Evolutionary conservation across 2,797 vertebrate genomes (phyloP), one percentile per base, ranked within the genome.

Genomic region (Clarias laeviceps): DNA sequence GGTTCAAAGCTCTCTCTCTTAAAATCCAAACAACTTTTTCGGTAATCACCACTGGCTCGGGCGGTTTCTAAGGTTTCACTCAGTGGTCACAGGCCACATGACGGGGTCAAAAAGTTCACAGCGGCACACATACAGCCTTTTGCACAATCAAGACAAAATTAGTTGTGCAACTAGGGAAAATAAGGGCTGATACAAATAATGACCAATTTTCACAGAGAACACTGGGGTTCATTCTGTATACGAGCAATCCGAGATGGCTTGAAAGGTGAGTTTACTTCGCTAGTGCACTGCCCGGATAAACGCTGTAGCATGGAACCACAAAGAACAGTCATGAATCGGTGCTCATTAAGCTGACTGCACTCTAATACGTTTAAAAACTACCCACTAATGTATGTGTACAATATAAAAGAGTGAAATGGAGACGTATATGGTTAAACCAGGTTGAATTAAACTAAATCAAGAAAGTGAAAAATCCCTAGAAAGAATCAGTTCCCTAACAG

Each of bases 121-220:
- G 18, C 20, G 24, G 27, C 50, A 72, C 68, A 70, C 20, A 85
- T 82, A 68, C 62, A 77, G 61, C 65, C 65, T 34, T 79, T n/a
- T 83, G 64, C 45, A 62, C 62, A 78, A 81, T 70, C 56, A 83
- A 29, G 73, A 50, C 27, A 78, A 61, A 78, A 69, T 77, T 65
- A 72, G 37, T 57, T 32, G 20, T 18, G n/a, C 27, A 78, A 69
- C 68, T 61, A 22, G 11, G 32, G 29, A 32, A 40, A 82, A 82
- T 40, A 5, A 40, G 32, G 61, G 69, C 69, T 24, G 11, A 82
- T 82, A 66, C 0, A 76, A 81, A 64, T 14, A 29, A 81, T 81
- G 79, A 34, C 5, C 57, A 11, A 64, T 7, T 72, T 20, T 14
- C 57, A 14, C 56, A 24, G 4, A 70, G 73, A 77, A 57, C 50